Evolutionary conservation across 2,888 invertebrate genomes (phyloP).

Genomic region (Cacoxenus indagator): DNA sequence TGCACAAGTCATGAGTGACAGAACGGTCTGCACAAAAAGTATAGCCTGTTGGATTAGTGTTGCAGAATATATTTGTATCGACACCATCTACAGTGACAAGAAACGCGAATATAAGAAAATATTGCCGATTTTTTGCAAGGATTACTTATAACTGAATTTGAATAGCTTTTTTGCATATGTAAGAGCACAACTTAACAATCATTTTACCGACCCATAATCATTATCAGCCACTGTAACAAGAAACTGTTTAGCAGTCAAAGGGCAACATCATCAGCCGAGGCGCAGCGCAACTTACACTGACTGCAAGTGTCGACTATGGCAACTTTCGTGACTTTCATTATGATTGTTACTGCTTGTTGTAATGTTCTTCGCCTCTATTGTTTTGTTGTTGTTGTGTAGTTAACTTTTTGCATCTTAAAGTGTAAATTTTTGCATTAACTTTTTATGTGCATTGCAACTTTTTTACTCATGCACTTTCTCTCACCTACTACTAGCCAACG

Average conservation of each 20-base stretch:
- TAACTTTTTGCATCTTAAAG: slow-evolving; percentile 3
- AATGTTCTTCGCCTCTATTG: background rate
- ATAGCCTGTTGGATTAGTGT: too few species aligned
- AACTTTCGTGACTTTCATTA: slow-evolving; percentile 5
- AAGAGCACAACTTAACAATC: background rate
- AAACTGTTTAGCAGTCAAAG: background rate
- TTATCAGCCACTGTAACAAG: background rate
- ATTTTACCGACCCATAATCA: background rate
- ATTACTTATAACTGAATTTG: too few species aligned
- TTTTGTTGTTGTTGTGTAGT: slow-evolving; percentile 6
- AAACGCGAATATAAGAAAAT: too few species aligned
- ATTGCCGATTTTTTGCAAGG: too few species aligned
- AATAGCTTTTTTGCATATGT: too few species aligned
- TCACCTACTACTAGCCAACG: background rate
- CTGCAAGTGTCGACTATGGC: background rate
- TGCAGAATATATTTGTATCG: too few species aligned
- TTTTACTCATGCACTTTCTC: background rate
- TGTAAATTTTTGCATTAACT: slow-evolving; percentile 9
- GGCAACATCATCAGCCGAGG: slow-evolving; percentile 2
- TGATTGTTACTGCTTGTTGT: background rate
- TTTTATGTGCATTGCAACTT: background rate
- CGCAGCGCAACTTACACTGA: too few species aligned
- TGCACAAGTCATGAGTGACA: too few species aligned
- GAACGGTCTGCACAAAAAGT: too few species aligned
- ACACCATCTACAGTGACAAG: too few species aligned